These are phyloP conservation scores for Amazona finschi DNA, from an alignment of 2,797 vertebrate species.

Conservation along the genomic window DNA sequence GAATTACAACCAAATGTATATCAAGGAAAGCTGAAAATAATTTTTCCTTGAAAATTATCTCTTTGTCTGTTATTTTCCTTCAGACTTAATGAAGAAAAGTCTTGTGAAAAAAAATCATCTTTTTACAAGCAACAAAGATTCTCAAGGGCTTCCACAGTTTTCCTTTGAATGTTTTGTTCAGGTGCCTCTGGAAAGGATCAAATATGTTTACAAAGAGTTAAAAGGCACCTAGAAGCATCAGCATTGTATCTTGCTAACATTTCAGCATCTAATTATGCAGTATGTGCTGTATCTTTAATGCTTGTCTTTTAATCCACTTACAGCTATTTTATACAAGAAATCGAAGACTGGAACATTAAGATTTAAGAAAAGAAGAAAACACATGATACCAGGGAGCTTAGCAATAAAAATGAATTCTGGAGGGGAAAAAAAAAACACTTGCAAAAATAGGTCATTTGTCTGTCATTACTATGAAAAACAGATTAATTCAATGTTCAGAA, in stretches of 20 bases:
- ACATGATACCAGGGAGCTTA: neutral
- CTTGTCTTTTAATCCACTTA: neutral
- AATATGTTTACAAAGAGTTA: neutral
- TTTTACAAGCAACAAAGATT: neutral
- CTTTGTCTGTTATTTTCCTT: neutral
- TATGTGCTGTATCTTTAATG: neutral
- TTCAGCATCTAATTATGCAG: neutral
- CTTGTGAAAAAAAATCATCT: neutral
- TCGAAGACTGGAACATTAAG: neutral
- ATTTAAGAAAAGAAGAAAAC: slow-evolving; percentile 16
- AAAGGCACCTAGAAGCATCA: neutral
- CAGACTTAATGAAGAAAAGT: neutral
- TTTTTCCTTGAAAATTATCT: neutral
- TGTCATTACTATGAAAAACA: neutral
- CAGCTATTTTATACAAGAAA: neutral
- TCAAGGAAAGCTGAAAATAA: neutral
- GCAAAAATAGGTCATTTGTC: neutral
- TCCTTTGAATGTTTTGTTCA: neutral
- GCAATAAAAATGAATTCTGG: neutral
- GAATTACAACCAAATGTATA: neutral
- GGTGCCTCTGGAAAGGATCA: neutral
- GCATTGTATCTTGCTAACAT: neutral
- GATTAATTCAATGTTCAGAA: neutral
- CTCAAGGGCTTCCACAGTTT: neutral
- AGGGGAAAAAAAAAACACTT: neutral